These are phyloP conservation scores for Porites cylindrica DNA, from an alignment of 92 coral and sea anemone genomes.

Conservation along the genomic window DNA sequence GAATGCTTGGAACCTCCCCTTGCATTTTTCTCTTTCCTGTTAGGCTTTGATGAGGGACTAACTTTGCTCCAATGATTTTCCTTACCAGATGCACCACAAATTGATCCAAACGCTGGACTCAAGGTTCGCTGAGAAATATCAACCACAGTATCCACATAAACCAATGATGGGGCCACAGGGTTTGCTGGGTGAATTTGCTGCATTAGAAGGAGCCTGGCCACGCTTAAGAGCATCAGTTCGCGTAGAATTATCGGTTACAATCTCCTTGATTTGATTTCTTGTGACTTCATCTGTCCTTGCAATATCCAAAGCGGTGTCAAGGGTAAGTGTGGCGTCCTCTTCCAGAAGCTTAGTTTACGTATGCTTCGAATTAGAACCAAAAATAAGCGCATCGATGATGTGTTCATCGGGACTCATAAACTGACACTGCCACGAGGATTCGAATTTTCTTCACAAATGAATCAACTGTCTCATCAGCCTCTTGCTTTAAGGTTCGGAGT, in stretches of 20 bases:
- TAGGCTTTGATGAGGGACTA: slow-evolving; percentile 26
- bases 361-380: slow-evolving; percentile 55
- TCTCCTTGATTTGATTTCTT: slow-evolving; percentile 22
- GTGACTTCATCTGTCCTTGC: slow-evolving; percentile 45
- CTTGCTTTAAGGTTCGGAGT: slow-evolving; percentile 65
- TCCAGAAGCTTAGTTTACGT: slow-evolving; percentile 55
- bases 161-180: slow-evolving; percentile 33
- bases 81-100: slow-evolving; percentile 47
- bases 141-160: slow-evolving; percentile 22
- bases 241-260: slow-evolving; percentile 13
- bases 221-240: slow-evolving; percentile 16
- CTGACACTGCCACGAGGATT: slow-evolving; percentile 32
- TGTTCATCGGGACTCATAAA: slow-evolving; percentile 2
- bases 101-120: slow-evolving; percentile 41
- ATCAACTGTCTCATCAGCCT: slow-evolving; percentile 68
- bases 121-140: slow-evolving; percentile 24
- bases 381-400: slow-evolving; percentile 43
- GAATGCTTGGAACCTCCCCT: background rate
- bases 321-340: slow-evolving; percentile 25
- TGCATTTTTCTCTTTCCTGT: background rate
- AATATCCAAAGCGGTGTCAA: slow-evolving; percentile 33
- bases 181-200: slow-evolving; percentile 17
- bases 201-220: background rate
- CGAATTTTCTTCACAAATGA: slow-evolving; percentile 60
- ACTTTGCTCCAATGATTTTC: slow-evolving; percentile 60